These are phyloP conservation scores for Aplocera efformata DNA, from an alignment of 2,888 invertebrate genomes.

Conservation along the genomic window DNA sequence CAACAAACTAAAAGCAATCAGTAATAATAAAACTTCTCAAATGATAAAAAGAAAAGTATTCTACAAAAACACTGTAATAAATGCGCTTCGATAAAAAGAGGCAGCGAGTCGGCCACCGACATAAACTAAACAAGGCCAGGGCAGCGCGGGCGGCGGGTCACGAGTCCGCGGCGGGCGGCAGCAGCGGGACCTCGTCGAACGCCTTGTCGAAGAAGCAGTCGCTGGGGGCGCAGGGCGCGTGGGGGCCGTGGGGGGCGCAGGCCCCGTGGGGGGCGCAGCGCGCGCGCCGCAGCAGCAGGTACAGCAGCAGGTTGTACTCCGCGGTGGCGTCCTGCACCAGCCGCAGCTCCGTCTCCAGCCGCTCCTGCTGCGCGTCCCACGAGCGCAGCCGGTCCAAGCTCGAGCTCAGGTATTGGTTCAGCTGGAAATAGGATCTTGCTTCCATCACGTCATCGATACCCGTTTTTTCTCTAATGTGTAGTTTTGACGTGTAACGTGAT, in stretches of 20 bases:
- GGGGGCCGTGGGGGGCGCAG: slow-evolving; percentile 30
- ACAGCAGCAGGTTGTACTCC: slow-evolving; percentile 64
- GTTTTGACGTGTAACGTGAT: too few species aligned
- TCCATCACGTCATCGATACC: too few species aligned
- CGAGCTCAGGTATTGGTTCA: slow-evolving; percentile 37
- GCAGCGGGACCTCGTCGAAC: slow-evolving; percentile 37
- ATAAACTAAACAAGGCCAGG: too few species aligned
- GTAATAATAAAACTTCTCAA: too few species aligned
- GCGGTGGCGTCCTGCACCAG: slow-evolving; percentile 57
- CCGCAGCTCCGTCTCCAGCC: slow-evolving; percentile 50
- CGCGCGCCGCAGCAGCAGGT: slow-evolving; percentile 50
- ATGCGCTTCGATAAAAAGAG: too few species aligned
- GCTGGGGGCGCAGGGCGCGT: too few species aligned
- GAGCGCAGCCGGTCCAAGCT: slow-evolving; percentile 51
- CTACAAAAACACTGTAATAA: too few species aligned
- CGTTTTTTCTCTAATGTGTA: too few species aligned
- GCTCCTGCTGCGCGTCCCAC: slow-evolving; percentile 57
- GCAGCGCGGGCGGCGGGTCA: too few species aligned
- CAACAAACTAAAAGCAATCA: too few species aligned
- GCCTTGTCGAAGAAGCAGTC: slow-evolving; percentile 44
- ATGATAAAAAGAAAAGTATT: too few species aligned
- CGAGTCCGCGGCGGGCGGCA: slow-evolving; percentile 26
- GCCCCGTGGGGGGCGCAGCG: slow-evolving; percentile 33
- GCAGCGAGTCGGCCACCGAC: too few species aligned
- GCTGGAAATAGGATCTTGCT: slow-evolving; percentile 6